phyloP scores from a whole-genome alignment of 2,113 vertebrate genomes.

The Calidris pygmaea region DNA sequence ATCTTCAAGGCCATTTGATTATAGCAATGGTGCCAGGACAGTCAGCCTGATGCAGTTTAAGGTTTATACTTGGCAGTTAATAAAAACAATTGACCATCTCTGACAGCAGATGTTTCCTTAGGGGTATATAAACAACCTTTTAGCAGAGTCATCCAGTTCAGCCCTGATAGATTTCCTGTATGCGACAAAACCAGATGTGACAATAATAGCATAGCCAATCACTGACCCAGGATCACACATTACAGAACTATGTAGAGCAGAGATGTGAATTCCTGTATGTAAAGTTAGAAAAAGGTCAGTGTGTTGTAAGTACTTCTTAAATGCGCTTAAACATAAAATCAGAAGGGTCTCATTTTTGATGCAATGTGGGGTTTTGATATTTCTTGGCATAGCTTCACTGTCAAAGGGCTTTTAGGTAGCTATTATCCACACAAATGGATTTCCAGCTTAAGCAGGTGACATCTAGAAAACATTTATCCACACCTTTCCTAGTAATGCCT shows the following conservation, averaged over 20 bases:
- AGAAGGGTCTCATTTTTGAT: neutral
- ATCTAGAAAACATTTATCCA: conserved; percentile 50
- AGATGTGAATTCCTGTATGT: neutral
- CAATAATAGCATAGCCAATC: neutral
- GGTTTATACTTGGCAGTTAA: neutral
- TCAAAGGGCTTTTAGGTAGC: neutral
- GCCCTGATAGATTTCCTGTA: neutral
- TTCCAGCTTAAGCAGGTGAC: conserved; percentile 42
- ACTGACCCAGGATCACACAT: neutral
- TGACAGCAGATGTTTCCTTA: neutral
- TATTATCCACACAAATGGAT: neutral
- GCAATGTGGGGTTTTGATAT: neutral
- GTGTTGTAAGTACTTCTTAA: neutral
- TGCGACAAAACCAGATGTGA: neutral
- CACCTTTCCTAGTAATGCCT: conserved; percentile 35
- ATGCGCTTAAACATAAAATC: neutral
- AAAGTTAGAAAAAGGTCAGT: neutral
- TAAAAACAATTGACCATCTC: neutral
- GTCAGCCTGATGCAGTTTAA: neutral
- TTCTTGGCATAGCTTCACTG: neutral
- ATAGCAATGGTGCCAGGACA: neutral
- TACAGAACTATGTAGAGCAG: neutral
- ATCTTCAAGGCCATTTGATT: neutral
- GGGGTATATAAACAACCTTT: neutral
- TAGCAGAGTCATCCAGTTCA: neutral